Evolutionary conservation across 2,113 vertebrate species (phyloP).

Genomic region (Thinocorus orbignyianus): DNA sequence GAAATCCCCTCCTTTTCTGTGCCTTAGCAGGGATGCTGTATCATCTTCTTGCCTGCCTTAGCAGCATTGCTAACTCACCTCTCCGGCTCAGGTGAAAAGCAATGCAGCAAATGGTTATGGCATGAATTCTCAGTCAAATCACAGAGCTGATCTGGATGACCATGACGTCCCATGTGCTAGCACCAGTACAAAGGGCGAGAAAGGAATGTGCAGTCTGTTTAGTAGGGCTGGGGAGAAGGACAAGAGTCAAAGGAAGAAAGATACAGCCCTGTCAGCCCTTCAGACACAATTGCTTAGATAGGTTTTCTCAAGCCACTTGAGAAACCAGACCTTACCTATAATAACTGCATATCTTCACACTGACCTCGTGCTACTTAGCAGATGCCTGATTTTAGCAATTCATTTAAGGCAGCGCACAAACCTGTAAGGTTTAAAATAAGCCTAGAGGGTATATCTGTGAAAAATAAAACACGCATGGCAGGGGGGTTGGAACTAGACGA

Average conservation of each 20-base stretch:
- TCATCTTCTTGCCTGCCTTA: not conserved
- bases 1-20: not conserved
- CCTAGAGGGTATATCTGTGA: not conserved
- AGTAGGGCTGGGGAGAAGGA: not conserved
- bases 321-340: not conserved
- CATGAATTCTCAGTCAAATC: not conserved
- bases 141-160: not conserved
- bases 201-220: not conserved
- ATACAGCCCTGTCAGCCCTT: not conserved
- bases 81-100: not conserved
- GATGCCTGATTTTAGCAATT: not conserved
- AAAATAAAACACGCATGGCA: not conserved
- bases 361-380: not conserved
- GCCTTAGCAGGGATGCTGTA: not conserved
- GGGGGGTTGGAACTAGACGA: no score
- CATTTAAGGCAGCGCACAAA: not conserved
- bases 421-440: not conserved
- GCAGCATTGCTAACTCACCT: not conserved
- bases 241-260: not conserved
- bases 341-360: not conserved
- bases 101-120: not conserved
- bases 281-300: not conserved
- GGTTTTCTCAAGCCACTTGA: not conserved
- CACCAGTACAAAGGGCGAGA: not conserved
- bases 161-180: rapidly evolving